Base-by-base conservation (phyloP, 2,888 invertebrate genomes). In the Dryobotodes eremita region DNA sequence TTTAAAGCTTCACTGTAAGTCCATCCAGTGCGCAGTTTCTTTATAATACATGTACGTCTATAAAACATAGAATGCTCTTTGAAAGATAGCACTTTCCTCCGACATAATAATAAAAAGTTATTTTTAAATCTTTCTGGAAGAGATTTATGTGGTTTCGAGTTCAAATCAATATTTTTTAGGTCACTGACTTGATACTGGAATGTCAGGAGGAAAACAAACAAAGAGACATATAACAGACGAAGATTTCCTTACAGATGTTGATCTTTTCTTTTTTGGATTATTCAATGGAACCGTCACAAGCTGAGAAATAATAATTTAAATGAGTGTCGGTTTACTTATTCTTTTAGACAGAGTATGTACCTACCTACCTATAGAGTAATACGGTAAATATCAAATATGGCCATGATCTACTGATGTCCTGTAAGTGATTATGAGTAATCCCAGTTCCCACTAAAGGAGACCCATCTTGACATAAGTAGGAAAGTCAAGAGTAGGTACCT, bases 151-250 rank as follows among this genome's bases (percentile, higher is more conserved):
- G 76, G 77, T 83, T 83, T 88, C 79, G 86, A 80, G 42, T 69
- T 71, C 65, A 71, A 80, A 84, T 84, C 73, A 71, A 83, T 82
- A 86, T 84, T 84, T n/a, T 86, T 42, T 82, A 87, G 88, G 83
- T 81, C 86, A 80, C 77, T 78, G 81, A 83, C 59, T 80, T 77
- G 70, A 64, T 69, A 53, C 57, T 68, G 55, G 61, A 73, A 86
- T 77, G 83, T 73, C 76, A 61, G n/a, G 53, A 85, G 86, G 86
- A 86, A 86, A 86, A 86, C 74, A 71, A 84, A 86, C 68, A 76
- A 55, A 70, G 66, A 76, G 78, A 78, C 62, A 59, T 42, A 55
- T 61, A 36, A 74, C 55, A 23, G 15, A 53, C 26, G n/a, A 53
- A 26, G 10, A 65, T 11, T 46, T 36, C 57, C 69, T 70, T 20